These are phyloP conservation scores for Oryctes rhinoceros DNA, from an alignment of 1,140 invertebrate species.

Conservation along the genomic window DNA sequence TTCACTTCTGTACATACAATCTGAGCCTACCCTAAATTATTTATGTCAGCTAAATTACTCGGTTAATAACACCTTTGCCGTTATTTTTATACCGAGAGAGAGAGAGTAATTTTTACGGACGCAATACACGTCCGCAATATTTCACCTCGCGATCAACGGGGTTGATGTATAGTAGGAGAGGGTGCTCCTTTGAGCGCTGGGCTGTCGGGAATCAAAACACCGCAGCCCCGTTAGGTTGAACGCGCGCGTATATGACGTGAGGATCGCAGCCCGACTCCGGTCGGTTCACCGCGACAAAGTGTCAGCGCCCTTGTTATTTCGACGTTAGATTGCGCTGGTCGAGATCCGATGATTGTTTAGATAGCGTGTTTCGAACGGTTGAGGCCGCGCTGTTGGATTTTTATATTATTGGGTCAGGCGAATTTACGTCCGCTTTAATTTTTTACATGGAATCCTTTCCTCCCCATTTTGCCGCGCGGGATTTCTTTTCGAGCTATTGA, in stretches of 20 bases:
- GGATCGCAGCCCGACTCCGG: not conserved
- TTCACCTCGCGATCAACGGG: not conserved
- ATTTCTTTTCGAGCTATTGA: not conserved
- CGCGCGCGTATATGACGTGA: not conserved
- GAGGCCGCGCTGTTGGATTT: not conserved
- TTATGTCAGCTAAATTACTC: not conserved
- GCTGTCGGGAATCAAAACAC: not conserved
- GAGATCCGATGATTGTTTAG: constrained; percentile 30
- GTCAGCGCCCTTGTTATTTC: constrained; percentile 33
- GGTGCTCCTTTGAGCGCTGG: not conserved
- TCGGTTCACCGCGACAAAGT: constrained; percentile 21
- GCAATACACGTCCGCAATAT: not conserved
- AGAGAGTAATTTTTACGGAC: not conserved
- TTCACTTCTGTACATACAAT: not conserved
- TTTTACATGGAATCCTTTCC: not conserved
- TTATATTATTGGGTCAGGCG: constrained; percentile 23
- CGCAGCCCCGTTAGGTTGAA: not conserved
- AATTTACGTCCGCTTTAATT: not conserved
- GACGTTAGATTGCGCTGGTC: constrained; percentile 8
- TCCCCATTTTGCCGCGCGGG: not conserved
- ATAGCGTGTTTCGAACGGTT: not conserved
- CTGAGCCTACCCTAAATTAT: not conserved
- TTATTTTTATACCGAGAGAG: not conserved
- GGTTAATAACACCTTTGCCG: not conserved
- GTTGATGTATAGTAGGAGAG: not conserved